These are phyloP conservation scores for Carassius gibelio DNA, from an alignment of 2,113 vertebrate genomes.

Conservation along the genomic window DNA sequence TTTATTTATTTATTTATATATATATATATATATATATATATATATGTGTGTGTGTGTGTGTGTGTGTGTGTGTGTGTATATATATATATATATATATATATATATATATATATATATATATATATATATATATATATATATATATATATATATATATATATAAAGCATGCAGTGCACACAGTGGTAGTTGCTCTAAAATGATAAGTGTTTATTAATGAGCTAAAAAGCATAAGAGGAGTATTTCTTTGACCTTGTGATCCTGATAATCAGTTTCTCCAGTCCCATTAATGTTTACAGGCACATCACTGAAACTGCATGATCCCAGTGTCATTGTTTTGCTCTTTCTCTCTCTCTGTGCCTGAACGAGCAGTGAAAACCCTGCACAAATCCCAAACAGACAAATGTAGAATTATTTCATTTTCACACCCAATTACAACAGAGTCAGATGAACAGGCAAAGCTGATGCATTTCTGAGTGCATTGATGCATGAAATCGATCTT, in stretches of 20 bases:
- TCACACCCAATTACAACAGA: not conserved
- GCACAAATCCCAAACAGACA: not conserved
- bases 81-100: no score
- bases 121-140: no score
- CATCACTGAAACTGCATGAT: not conserved
- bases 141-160: not conserved
- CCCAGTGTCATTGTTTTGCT: not conserved
- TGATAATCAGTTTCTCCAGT: slow-evolving; percentile 53
- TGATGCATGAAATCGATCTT: not conserved
- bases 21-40: no score
- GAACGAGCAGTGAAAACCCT: not conserved
- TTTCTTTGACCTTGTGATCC: slow-evolving; percentile 60
- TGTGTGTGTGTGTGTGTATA: no score
- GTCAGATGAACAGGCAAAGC: not conserved
- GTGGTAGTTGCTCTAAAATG: slow-evolving; percentile 35
- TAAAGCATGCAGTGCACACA: no score
- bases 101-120: not conserved
- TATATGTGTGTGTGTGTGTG: no score
- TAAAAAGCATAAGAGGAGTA: slow-evolving; percentile 55
- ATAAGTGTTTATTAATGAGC: slow-evolving; percentile 52
- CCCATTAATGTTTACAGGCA: slow-evolving; percentile 55
- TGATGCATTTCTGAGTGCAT: not conserved
- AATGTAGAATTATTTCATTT: not conserved
- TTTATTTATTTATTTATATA: not conserved
- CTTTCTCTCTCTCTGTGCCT: not conserved